These are phyloP conservation scores for Tetragnatha montana DNA, from an alignment of 2,888 invertebrate species.

Conservation along the genomic window DNA sequence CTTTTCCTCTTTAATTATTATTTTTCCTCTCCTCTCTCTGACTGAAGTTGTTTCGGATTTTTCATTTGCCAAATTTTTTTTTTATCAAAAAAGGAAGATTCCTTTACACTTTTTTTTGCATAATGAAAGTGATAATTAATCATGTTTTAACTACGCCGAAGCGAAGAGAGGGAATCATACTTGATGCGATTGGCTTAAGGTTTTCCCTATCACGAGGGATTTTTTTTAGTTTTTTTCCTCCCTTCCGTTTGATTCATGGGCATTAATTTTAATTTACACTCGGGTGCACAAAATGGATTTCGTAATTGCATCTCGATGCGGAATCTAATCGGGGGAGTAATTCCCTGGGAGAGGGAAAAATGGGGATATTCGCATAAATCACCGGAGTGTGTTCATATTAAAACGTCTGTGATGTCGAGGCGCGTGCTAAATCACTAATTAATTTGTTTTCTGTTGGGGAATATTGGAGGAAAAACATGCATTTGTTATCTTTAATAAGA, in stretches of 20 bases:
- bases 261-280: slow-evolving; percentile 1
- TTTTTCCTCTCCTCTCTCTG: slow-evolving; percentile 16
- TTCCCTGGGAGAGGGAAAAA: background rate
- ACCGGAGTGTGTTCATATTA: background rate
- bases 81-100: background rate
- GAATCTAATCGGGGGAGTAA: background rate
- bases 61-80: slow-evolving; percentile 11
- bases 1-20: slow-evolving; percentile 45
- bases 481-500: no score
- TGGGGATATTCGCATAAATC: background rate
- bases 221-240: background rate
- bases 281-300: background rate
- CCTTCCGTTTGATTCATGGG: background rate
- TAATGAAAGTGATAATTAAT: slow-evolving; percentile 63
- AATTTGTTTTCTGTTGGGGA: background rate
- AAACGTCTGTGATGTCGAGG: background rate
- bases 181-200: slow-evolving; percentile 29
- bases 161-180: slow-evolving; percentile 32
- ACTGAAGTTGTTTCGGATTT: slow-evolving; percentile 48
- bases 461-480: no score
- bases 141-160: slow-evolving; percentile 53
- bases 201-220: background rate
- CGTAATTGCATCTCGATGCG: background rate
- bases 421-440: background rate
- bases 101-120: slow-evolving; percentile 15